phyloP scores from a whole-genome alignment of 2,797 vertebrate genomes.

The Falco rusticolus region DNA sequence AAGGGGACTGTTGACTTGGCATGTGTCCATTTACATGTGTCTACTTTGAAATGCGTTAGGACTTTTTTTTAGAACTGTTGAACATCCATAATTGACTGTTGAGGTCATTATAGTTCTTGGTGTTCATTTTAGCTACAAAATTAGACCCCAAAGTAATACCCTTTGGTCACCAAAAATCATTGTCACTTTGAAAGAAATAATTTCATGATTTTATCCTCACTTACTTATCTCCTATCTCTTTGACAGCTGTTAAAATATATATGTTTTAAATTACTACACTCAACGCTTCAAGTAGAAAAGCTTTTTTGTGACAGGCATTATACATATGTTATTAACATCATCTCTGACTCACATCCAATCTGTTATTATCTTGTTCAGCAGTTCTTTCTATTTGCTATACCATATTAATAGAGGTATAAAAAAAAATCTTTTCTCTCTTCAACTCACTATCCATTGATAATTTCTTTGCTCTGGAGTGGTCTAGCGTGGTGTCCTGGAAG shows the following conservation, averaged over 20 bases:
- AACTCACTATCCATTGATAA: background rate
- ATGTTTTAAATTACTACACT: background rate
- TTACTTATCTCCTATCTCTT: background rate
- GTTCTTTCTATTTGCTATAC: background rate
- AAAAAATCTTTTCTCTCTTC: background rate
- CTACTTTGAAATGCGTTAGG: background rate
- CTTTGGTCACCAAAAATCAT: background rate
- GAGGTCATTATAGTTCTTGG: background rate
- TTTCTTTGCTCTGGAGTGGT: background rate
- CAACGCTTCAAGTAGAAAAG: background rate
- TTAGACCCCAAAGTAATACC: background rate
- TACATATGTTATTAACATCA: background rate
- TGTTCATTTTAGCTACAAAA: background rate
- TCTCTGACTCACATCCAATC: background rate
- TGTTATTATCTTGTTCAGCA: background rate
- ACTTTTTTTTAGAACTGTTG: background rate
- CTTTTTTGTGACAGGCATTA: background rate
- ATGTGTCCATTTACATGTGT: background rate
- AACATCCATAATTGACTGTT: background rate
- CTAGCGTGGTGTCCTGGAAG: background rate
- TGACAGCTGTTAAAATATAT: background rate
- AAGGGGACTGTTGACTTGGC: background rate
- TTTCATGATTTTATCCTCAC: background rate
- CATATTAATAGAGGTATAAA: background rate
- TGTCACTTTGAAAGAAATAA: background rate